These are phyloP conservation scores for Hydrotaea diabolus DNA, from an alignment of 2,888 invertebrate species.

Conservation along the genomic window DNA sequence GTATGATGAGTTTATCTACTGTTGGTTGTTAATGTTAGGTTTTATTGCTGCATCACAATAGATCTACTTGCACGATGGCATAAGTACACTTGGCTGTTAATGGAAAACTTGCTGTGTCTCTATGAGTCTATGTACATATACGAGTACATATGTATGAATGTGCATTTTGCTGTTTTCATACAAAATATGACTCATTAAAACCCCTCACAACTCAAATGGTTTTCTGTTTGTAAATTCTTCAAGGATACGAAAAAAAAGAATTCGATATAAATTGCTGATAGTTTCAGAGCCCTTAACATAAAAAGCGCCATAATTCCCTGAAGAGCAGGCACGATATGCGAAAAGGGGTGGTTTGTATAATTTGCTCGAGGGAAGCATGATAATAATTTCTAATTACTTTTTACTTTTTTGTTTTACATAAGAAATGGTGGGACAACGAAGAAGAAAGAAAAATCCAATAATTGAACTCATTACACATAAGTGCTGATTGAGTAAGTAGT, in stretches of 20 bases:
- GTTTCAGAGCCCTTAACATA: slow-evolving; percentile 17
- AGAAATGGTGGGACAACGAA: background rate
- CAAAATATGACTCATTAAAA: background rate
- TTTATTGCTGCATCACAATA: slow-evolving; percentile 25
- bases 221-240: no score
- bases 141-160: background rate
- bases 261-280: background rate
- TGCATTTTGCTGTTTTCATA: background rate
- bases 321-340: background rate
- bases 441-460: background rate
- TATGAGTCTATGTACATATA: no score
- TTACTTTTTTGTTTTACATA: background rate
- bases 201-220: background rate
- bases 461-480: slow-evolving; percentile 21
- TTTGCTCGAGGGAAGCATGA: slow-evolving; percentile 55
- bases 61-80: background rate
- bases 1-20: slow-evolving; percentile 36
- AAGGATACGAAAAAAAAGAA: background rate
- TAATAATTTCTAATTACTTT: slow-evolving; percentile 55
- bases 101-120: no score
- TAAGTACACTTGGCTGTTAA: background rate
- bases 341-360: background rate
- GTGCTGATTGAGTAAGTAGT: background rate
- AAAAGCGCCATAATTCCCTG: slow-evolving; percentile 11
- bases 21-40: slow-evolving; percentile 30